Percentiles rank a stretch among this genome's conserved stretches.
Evolutionary conservation across 1,140 invertebrate genomes (phyloP).

Genomic region (Chlorops oryzae): DNA sequence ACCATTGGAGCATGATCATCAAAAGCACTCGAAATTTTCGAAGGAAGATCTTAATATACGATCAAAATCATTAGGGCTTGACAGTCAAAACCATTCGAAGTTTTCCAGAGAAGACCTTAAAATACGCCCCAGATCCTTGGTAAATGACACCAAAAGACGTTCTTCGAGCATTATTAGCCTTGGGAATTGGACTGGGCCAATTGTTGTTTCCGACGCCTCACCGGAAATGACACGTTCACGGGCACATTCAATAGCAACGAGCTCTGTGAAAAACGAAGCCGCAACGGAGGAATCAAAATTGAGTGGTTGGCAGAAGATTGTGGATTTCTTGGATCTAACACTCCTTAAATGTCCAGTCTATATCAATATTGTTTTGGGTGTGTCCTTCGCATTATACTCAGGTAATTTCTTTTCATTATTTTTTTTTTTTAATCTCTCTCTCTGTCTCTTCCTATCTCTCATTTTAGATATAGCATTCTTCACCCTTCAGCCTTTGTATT

Average conservation of each 20-base stretch:
- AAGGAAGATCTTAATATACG: no score
- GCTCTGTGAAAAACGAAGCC: no score
- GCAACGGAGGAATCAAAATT: background rate
- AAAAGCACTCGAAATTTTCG: no score
- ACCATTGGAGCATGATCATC: no score
- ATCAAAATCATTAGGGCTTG: background rate
- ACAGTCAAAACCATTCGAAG: background rate
- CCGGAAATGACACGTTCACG: slow-evolving; percentile 31
- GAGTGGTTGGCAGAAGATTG: slow-evolving; percentile 43
- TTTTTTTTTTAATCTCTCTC: no score
- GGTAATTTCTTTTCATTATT: no score
- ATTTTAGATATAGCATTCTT: slow-evolving; percentile 63
- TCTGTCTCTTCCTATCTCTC: no score
- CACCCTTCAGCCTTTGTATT: slow-evolving; percentile 52
- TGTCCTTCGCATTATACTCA: slow-evolving; percentile 52
- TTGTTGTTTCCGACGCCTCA: slow-evolving; percentile 39
- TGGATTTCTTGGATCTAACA: slow-evolving; percentile 54
- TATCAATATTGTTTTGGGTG: slow-evolving; percentile 56
- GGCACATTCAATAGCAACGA: background rate
- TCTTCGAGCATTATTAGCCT: slow-evolving; percentile 44
- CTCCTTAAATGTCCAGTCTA: slow-evolving; percentile 55
- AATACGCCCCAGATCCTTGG: slow-evolving; percentile 20
- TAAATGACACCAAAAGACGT: no score
- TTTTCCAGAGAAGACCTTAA: slow-evolving; percentile 8
- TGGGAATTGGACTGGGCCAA: slow-evolving; percentile 46